Conservation (phyloP, 2,888 invertebrate species). For the Tipula helvola region DNA sequence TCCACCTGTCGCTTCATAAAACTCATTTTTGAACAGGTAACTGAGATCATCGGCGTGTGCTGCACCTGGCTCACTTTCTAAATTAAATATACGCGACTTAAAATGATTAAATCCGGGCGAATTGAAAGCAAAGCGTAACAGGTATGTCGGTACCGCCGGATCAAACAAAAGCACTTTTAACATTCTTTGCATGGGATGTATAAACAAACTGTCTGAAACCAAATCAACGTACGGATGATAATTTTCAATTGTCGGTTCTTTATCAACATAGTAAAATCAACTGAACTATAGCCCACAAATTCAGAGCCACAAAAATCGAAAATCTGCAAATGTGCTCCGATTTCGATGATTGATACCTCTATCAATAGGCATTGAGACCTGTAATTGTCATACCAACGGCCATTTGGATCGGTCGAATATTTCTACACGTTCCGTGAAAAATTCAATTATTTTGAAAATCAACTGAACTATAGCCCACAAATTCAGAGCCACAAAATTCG, state of each 20-base stretch:
- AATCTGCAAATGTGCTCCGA: too few species aligned
- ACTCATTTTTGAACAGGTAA: constrained; percentile 31
- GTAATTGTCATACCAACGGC: too few species aligned
- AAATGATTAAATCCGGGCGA: constrained; percentile 33
- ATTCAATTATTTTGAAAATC: too few species aligned
- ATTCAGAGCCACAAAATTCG: too few species aligned
- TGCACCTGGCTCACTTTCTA: constrained; percentile 27
- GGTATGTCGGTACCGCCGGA: constrained; percentile 26
- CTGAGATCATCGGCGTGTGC: constrained; percentile 34
- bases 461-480: too few species aligned
- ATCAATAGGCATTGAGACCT: too few species aligned
- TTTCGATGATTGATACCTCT: too few species aligned
- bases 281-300: too few species aligned
- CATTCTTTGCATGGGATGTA: constrained; percentile 30
- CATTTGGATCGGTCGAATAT: too few species aligned
- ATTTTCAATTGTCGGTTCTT: background rate
- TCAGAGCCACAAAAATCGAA: too few species aligned
- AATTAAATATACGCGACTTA: constrained; percentile 14
- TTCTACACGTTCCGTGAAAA: too few species aligned
- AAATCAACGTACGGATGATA: constrained; percentile 19
- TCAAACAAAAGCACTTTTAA: constrained; percentile 21
- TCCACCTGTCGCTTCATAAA: constrained; percentile 15
- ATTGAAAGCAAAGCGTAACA: constrained; percentile 34
- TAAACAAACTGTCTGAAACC: constrained; percentile 28
- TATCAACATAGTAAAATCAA: background rate